Percentiles rank a stretch among this genome's conserved stretches.
Evolutionary conservation across 2,797 vertebrate genomes (phyloP).

Genomic region (Peromyscus melanophrys): DNA sequence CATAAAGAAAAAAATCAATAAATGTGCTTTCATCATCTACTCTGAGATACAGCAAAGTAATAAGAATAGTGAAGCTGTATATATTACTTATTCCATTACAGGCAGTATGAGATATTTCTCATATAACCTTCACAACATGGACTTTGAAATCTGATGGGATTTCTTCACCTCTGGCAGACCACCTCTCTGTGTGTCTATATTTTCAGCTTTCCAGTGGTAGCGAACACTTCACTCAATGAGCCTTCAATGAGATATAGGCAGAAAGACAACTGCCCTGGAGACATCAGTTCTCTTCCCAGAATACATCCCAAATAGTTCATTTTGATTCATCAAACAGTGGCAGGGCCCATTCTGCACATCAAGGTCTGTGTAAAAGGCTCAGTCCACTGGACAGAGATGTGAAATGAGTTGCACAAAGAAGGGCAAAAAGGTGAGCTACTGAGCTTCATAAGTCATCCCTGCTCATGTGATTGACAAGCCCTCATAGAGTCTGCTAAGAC

Average conservation of each 20-base stretch:
- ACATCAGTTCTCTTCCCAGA: conserved; percentile 37
- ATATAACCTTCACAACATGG: neutral
- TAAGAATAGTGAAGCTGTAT: neutral
- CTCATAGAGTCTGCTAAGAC: neutral
- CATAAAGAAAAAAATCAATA: conserved; percentile 24
- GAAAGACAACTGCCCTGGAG: neutral
- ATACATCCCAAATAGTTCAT: conserved; percentile 9
- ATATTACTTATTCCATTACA: neutral
- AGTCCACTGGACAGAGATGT: neutral
- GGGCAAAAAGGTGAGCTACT: neutral
- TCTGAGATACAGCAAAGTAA: conserved; percentile 23
- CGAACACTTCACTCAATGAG: neutral
- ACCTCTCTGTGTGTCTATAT: neutral
- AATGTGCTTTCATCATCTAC: conserved; percentile 44
- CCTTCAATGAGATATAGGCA: conserved; percentile 1
- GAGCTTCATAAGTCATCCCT: neutral
- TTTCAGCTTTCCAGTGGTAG: neutral
- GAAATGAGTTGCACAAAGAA: neutral
- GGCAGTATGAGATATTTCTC: neutral
- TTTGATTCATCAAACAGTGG: conserved; percentile 30
- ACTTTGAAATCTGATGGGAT: neutral
- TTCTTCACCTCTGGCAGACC: neutral
- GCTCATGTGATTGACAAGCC: neutral
- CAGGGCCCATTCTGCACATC: neutral
- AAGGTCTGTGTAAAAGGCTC: neutral